Base-by-base conservation (phyloP, 2,797 vertebrate species). In the Chelonia mydas region DNA sequence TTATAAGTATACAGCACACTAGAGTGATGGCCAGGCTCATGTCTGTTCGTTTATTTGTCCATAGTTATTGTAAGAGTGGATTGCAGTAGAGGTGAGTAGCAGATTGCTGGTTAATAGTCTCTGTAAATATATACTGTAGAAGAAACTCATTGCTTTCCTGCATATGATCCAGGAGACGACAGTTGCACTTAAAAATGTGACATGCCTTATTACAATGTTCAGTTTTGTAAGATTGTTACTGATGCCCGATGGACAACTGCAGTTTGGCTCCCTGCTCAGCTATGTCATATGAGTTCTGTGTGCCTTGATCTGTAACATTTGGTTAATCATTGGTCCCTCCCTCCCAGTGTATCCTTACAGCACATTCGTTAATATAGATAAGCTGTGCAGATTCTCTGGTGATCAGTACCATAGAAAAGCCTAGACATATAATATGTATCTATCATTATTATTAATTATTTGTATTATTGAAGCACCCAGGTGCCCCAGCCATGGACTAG, bases 1-100 rank as follows among this genome's bases (percentile, higher is more conserved):
- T 45, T 0, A 0, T 12, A 41, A 25, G 17, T 59, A 45, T 21
- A 17, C 41, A 83, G 49, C 4, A 8, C 1, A 2, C 8, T 4
- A 7, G 5, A 17, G 12, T 3, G 0, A 0, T 17, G 57, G 57
- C 49, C 27, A 27, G 86, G 84, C 83, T 12, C 2, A 65, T 6
- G 41, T 65, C 77, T 19, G 33, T 45, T 45, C 65, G n/a, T 47
- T 84, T 12, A 8, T 53, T 55, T 54, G 31, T 1, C 19, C 19
- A 1, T 7, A 7, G 82, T 45, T 45, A 3, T 83, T 77, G 68
- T 55, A 77, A 2, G 0, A 13, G 33, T 15, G 61, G 91, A 28
- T 90, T 82, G 3, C 31, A 47, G 59, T 65, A 0, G 0, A 54
- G 92, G 33, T 0, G n/a, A 72, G 19, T 1, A 13, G 3, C 10